These are phyloP conservation scores for Hemicordylus capensis DNA, from an alignment of 2,113 vertebrate species.

Conservation along the genomic window DNA sequence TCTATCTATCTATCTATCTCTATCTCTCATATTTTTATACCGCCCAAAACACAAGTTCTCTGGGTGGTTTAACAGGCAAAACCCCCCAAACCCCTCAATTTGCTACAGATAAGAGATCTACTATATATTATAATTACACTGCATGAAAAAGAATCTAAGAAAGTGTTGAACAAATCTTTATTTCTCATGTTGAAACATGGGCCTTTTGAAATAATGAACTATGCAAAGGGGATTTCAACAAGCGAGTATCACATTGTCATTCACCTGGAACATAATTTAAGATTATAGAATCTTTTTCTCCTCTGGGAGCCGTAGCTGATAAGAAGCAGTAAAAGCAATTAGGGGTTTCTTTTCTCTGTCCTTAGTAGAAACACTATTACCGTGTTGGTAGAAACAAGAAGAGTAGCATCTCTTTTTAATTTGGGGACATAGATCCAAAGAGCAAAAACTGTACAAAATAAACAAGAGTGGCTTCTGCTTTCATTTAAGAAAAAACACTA, in stretches of 20 bases:
- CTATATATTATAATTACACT: neutral
- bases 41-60: too few species aligned
- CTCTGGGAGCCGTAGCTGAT: neutral
- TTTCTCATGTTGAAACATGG: neutral
- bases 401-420: neutral
- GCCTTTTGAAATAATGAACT: constrained; percentile 5
- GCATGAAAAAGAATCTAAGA: neutral
- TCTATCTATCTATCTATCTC: too few species aligned
- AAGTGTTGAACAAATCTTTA: neutral
- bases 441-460: neutral
- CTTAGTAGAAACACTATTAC: neutral
- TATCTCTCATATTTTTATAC: too few species aligned
- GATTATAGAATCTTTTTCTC: neutral
- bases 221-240: neutral
- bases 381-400: neutral
- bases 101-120: neutral
- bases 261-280: constrained; percentile 10
- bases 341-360: neutral
- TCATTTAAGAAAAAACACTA: too few species aligned
- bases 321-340: neutral
- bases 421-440: neutral
- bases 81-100: neutral
- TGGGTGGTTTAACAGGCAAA: neutral
- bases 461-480: too few species aligned
- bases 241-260: neutral